Evolutionary conservation across 2,797 vertebrate species (phyloP), one percentile per base, ranked within the genome.

Genomic region (Tinamus major): DNA sequence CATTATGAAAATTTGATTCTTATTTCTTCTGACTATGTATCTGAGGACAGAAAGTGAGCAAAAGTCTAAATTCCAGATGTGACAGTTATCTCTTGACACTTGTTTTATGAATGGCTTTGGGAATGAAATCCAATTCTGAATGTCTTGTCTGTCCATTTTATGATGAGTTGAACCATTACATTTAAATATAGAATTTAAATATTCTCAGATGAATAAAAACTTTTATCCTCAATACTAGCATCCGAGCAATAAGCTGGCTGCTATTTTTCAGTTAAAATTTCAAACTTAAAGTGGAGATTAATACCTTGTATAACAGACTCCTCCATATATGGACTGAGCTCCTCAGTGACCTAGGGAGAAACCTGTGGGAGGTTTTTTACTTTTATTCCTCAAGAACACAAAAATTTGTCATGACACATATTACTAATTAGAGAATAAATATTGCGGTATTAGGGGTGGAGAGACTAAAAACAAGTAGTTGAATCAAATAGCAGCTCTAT

Each of bases 1-100:
- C 44, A 92, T 81, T 90, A 92, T 41, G 29, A 87, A 92, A 93
- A 83, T 81, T 37, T 80, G 63, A 94, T 91, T 91, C 53, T 69
- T 92, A 33, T 83, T 84, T 80, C 82, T 94, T 85, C 77, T 94
- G 82, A 93, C 72, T 76, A 93, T 89, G 83, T 95, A 37, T 91
- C 87, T 92, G 65, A 87, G 37, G 41, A 80, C 62, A 85, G 58
- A 55, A 91, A n/a, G 37, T 78, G n/a, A 33, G 65, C 44, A 92
- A 83, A 92, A 94, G 85, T 91, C 62, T 91, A 49, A 95, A 91
- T 75, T 76, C 76, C 77, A 80, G 24, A 71, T n/a, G 33, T 80
- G 87, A 76, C 62, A 71, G 93, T 92, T 93, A 79, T 92, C 53
- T 92, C 76, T 71, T 85, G 64, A 94, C 64, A 46, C 68, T 70